These are phyloP conservation scores for Zenarchopterus dispar DNA, from an alignment of 2,797 vertebrate genomes.

Conservation along the genomic window DNA sequence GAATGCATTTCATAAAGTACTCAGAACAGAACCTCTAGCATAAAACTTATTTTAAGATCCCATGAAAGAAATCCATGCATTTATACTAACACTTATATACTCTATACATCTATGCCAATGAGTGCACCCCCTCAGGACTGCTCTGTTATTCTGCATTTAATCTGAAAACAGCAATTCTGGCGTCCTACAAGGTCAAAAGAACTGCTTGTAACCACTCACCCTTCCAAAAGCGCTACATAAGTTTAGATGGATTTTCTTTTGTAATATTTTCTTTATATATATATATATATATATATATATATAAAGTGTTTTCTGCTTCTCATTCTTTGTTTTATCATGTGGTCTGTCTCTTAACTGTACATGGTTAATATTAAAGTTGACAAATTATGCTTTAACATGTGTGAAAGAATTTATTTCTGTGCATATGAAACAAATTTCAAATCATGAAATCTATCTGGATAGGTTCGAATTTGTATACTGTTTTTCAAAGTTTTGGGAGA, in stretches of 20 bases:
- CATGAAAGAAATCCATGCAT: constrained; percentile 6
- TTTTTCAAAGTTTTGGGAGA: no score
- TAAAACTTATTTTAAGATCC: no score
- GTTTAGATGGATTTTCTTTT: constrained; percentile 46
- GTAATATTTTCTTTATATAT: constrained; percentile 23
- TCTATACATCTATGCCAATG: constrained; percentile 39
- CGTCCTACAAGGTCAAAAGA: constrained; percentile 12
- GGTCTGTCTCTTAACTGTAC: constrained; percentile 79
- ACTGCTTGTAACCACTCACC: constrained; percentile 27
- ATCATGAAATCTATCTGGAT: no score
- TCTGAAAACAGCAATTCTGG: constrained; percentile 25
- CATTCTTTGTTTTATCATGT: constrained; percentile 61
- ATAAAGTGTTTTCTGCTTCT: constrained; percentile 70
- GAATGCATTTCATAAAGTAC: constrained; percentile 3
- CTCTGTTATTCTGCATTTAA: constrained; percentile 6
- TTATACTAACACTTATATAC: background rate
- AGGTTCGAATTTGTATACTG: no score
- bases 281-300: constrained; percentile 62
- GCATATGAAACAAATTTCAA: background rate
- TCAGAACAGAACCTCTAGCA: constrained; percentile 6
- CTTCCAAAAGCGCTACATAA: constrained; percentile 28
- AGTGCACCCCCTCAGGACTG: constrained; percentile 58
- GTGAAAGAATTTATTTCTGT: background rate
- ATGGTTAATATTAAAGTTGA: constrained; percentile 84
- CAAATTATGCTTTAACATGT: constrained; percentile 43